phyloP scores from a whole-genome alignment of 2,113 vertebrate genomes.

The Aramus guarauna region DNA sequence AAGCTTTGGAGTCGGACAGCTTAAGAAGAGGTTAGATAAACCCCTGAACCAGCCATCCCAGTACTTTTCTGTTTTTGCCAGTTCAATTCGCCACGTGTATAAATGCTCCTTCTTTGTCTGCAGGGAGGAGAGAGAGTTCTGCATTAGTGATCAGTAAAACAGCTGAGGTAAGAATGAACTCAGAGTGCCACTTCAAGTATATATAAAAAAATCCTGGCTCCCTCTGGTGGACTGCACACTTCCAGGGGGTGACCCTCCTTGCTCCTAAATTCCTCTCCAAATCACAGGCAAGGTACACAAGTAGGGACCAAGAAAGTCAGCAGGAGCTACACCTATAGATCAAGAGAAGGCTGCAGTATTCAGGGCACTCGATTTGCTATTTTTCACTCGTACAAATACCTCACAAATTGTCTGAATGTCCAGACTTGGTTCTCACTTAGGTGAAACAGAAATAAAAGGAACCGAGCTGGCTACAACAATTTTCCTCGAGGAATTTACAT shows the following conservation, averaged over 20 bases:
- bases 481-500: background rate
- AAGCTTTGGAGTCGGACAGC: constrained; percentile 90
- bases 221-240: background rate
- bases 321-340: background rate
- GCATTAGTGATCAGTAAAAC: background rate
- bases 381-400: background rate
- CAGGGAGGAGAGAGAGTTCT: background rate
- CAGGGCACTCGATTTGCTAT: background rate
- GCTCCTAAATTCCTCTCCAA: background rate
- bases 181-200: background rate
- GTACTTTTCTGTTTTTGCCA: constrained; percentile 96
- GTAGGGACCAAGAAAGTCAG: background rate
- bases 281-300: background rate
- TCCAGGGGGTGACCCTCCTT: background rate
- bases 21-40: constrained; percentile 93
- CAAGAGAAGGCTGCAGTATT: background rate
- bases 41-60: constrained; percentile 99
- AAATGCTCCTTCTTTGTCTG: constrained; percentile 91
- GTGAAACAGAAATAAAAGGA: background rate
- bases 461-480: background rate
- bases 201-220: background rate
- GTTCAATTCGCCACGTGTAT: constrained; percentile 96
- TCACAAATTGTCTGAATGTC: background rate
- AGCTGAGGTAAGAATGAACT: background rate
- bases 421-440: background rate